Conservation (phyloP, 2,888 invertebrate species). For the Apoderus coryli region DNA sequence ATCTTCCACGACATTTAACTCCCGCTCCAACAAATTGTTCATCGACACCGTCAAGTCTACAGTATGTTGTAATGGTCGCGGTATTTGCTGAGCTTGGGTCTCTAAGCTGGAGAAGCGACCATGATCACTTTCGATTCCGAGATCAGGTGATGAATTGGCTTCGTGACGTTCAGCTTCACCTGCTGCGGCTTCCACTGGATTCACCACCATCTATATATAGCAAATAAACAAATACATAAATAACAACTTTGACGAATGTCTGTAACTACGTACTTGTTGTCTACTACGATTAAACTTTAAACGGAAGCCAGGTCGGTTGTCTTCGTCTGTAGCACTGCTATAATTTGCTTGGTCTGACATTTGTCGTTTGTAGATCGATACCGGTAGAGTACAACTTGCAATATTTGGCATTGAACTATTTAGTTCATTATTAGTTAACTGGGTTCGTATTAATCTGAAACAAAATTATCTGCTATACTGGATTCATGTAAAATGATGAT, state of each 20-base stretch:
- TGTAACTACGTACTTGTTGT: too few relatives aligned
- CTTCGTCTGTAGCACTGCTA: constrained; percentile 37
- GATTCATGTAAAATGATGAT: too few relatives aligned
- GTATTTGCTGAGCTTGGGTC: constrained; percentile 35
- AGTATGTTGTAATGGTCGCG: constrained; percentile 32
- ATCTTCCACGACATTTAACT: constrained; percentile 19
- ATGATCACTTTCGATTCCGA: constrained; percentile 79
- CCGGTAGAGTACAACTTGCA: constrained; percentile 13
- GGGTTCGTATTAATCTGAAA: too few relatives aligned
- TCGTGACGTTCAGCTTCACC: constrained; percentile 27
- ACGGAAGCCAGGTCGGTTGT: constrained; percentile 22
- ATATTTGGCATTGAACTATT: constrained; percentile 14
- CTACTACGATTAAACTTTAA: too few relatives aligned
- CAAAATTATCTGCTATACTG: too few relatives aligned
- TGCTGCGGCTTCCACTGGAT: neutral
- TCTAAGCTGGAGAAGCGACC: constrained; percentile 48
- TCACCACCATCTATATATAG: too few relatives aligned
- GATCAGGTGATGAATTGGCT: constrained; percentile 60
- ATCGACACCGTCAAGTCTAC: constrained; percentile 33
- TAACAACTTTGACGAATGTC: too few relatives aligned
- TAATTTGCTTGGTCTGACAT: constrained; percentile 33
- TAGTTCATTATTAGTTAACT: constrained; percentile 14
- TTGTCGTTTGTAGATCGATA: constrained; percentile 20
- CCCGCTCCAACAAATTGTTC: constrained; percentile 29
- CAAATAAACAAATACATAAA: constrained; percentile 1